Evolutionary conservation across 2,888 invertebrate species (phyloP).

Genomic region (Baronia brevicornis): DNA sequence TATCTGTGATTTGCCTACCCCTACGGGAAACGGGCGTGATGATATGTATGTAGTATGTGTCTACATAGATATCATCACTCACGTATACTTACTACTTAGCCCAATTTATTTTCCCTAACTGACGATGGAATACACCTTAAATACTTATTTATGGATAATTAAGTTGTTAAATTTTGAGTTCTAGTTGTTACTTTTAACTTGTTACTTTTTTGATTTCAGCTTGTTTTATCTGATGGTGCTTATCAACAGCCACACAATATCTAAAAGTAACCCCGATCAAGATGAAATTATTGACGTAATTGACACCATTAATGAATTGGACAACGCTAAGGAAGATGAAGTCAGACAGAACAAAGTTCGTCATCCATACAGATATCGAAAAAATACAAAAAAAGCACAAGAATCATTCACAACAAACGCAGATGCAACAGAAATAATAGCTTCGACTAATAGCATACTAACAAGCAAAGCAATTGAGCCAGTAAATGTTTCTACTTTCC

Average conservation of each 20-base stretch:
- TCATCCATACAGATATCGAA: conserved; percentile 3
- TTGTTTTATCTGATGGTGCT: conserved; percentile 58
- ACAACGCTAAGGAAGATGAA: conserved; percentile 8
- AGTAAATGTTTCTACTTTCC: too few relatives aligned
- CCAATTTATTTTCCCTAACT: too few relatives aligned
- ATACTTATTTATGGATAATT: too few relatives aligned
- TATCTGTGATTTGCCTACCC: too few relatives aligned
- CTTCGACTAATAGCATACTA: too few relatives aligned
- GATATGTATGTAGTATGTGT: too few relatives aligned
- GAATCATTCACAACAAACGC: conserved; percentile 1
- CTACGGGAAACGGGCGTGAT: too few relatives aligned
- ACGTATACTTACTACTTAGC: too few relatives aligned
- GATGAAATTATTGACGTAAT: conserved; percentile 28
- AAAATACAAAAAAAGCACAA: conserved; percentile 1
- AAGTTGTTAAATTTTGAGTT: too few relatives aligned
- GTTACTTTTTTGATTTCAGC: conserved; percentile 30
- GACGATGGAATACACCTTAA: too few relatives aligned
- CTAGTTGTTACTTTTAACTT: neutral
- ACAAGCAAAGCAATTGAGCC: too few relatives aligned
- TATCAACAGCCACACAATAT: conserved; percentile 46
- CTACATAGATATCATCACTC: too few relatives aligned
- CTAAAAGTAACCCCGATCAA: conserved; percentile 44
- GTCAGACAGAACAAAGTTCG: conserved; percentile 10
- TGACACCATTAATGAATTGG: conserved; percentile 25
- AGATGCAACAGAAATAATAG: conserved; percentile 1